Base-by-base conservation (phyloP, 2,797 vertebrate genomes). In the Dendrocincla fuliginosa region DNA sequence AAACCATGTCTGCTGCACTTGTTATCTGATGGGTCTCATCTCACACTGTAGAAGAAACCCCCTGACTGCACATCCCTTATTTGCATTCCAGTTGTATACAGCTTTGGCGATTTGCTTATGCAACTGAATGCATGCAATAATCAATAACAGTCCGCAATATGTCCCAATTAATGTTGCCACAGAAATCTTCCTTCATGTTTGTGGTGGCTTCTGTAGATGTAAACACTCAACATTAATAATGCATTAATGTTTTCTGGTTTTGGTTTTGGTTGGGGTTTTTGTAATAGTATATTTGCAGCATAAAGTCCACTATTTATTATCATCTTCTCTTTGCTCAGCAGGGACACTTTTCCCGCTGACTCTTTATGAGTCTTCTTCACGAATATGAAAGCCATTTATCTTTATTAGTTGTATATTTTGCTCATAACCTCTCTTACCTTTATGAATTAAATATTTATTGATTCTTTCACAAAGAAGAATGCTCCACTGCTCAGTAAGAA, bases 391-490 rank as follows among this genome's bases (percentile, higher is more conserved):
- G 41, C 44, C 56, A 95, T 96, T 95, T 90, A 44, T 95, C 93
- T 96, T 95, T 95, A 90, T 95, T 95, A 95, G 92, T 69, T 84
- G 56, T 84, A 30, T 70, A 88, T 95, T 96, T 95, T 96, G 41
- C 59, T 95, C 80, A 50, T 92, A 77, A 81, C 47, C 74, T 70
- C 55, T 64, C 83, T 89, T 95, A 84, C 56, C 57, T 93, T 90
- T 96, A 86, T 84, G 87, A 93, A 95, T 97, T 96, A 96, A 95
- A 87, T 95, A 92, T 95, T 84, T 90, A 94, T 82, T 95, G 95
- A 90, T 90, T 87, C 93, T 95, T 89, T 39, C 60, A 41, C 55
- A 41, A 75, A 91, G 68, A 91, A 79, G 47, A 94, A 92, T 70
- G 76, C 52, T 68, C 47, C 16, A 30, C 35, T 69, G 37, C 76